Evolutionary conservation across 2,113 vertebrate genomes (phyloP).

Genomic region (Takifugu flavidus): DNA sequence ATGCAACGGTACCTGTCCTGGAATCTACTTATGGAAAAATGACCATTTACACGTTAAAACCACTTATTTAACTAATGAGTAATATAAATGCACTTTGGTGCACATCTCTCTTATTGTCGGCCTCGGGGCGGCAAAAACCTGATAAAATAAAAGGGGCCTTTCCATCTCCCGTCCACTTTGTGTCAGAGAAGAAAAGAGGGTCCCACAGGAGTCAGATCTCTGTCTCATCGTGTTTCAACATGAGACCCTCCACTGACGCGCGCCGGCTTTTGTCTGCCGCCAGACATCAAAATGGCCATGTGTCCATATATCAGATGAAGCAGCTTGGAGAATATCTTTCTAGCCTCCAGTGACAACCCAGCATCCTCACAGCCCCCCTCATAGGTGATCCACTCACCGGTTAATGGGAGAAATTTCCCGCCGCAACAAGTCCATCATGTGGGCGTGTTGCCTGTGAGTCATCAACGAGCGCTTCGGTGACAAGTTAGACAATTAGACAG

Average conservation of each 20-base stretch:
- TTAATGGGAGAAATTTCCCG: slow-evolving; percentile 56
- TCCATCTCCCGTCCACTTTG: slow-evolving; percentile 4
- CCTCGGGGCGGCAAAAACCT: no score
- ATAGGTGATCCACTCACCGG: slow-evolving; percentile 1
- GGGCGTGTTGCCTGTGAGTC: slow-evolving; percentile 62
- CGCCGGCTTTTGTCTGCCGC: no score
- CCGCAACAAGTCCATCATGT: slow-evolving; percentile 57
- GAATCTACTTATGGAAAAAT: no score
- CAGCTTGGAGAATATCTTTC: slow-evolving; percentile 21
- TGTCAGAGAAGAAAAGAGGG: slow-evolving; percentile 3
- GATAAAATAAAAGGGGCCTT: no score
- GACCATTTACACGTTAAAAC: no score
- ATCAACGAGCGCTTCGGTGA: slow-evolving; percentile 62
- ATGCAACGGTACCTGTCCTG: no score
- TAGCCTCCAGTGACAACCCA: neutral
- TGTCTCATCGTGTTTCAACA: slow-evolving; percentile 17
- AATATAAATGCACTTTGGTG: no score
- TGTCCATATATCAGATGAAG: slow-evolving; percentile 25
- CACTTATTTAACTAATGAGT: no score
- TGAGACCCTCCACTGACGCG: neutral
- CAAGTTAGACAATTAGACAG: slow-evolving; percentile 68
- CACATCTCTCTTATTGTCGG: no score
- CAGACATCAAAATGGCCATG: slow-evolving; percentile 13
- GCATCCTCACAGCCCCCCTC: neutral
- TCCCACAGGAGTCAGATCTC: slow-evolving; percentile 15